Base-by-base conservation (phyloP, 2,888 invertebrate species). In the Napeogenes inachia region DNA sequence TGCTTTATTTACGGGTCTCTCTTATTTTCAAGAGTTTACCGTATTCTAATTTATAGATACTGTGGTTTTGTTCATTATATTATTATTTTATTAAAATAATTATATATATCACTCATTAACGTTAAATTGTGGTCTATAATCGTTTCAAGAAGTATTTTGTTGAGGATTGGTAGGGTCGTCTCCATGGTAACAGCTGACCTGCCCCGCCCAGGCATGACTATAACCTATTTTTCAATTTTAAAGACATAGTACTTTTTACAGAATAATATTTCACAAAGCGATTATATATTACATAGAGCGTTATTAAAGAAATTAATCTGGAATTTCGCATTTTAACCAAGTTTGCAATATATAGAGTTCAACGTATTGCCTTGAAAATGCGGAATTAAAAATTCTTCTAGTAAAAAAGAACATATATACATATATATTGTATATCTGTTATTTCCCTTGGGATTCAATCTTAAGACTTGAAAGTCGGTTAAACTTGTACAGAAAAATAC, bases 111-210 rank as follows among this genome's bases (percentile, higher is more conserved):
- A 38, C 21, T 21, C 21, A 38, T 38, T 4, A 6, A 38, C 10
- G 12, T 55, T 38, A 53, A 57, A 58, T 57, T n/a, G 33, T 57
- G 21, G 21, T 21, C 50, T 58, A 60, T 55, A 32, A 45, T 30
- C 53, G 61, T 65, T 62, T 66, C 65, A 3, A 38, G 65, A 61
- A 68, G 66, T 68, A 59, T 67, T 68, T 70, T 65, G 64, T 67
- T 61, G 68, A 74, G 68, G 75, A 69, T 74, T 73, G 75, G 76
- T 75, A 77, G 79, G 80, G 80, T 80, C 78, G 87, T 89, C 81
- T 78, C 82, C 78, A 84, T 87, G 80, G 79, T 77, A 72, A 89
- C 85, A 76, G 81, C 80, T 82, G 76, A 81, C 80, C 79, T 77
- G 83, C 85, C 85, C 86, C 85, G 83, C 85, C 86, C 85, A 82